phyloP scores from a whole-genome alignment of 1,140 invertebrate species.

The Drosophila hydei region DNA sequence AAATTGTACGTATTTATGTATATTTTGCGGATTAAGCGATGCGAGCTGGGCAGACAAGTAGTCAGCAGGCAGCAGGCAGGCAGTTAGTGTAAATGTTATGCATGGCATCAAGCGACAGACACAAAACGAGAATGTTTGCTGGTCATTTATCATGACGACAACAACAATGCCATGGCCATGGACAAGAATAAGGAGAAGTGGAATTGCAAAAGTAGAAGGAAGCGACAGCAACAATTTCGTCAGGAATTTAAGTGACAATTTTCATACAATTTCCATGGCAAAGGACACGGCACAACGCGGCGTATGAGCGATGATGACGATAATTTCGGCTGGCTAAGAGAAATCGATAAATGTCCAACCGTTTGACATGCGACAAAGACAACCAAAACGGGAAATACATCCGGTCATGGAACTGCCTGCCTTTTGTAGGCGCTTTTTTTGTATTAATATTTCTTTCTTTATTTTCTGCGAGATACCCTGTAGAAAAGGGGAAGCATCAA shows the following conservation, averaged over 20 bases:
- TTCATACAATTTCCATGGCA: constrained; percentile 59
- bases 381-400: constrained; percentile 13
- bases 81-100: constrained; percentile 52
- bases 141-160: constrained; percentile 64
- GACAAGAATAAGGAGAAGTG: not conserved
- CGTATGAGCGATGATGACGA: constrained; percentile 68
- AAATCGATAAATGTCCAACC: constrained; percentile 61
- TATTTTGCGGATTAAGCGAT: constrained; percentile 34
- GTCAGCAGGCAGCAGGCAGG: not conserved
- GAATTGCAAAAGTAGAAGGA: constrained; percentile 8
- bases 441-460: constrained; percentile 12
- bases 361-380: constrained; percentile 24
- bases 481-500: not conserved
- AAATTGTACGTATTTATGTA: constrained; percentile 51
- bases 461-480: constrained; percentile 7
- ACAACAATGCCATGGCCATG: constrained; percentile 9
- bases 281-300: constrained; percentile 44
- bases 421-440: constrained; percentile 29
- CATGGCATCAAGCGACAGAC: constrained; percentile 29
- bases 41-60: not conserved
- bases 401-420: constrained; percentile 30
- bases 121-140: constrained; percentile 36
- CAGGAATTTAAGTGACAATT: constrained; percentile 72
- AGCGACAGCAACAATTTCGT: constrained; percentile 43
- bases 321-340: constrained; percentile 41